phyloP scores from a whole-genome alignment of 1,140 invertebrate genomes.

The Pygmarrhopalites habei region DNA sequence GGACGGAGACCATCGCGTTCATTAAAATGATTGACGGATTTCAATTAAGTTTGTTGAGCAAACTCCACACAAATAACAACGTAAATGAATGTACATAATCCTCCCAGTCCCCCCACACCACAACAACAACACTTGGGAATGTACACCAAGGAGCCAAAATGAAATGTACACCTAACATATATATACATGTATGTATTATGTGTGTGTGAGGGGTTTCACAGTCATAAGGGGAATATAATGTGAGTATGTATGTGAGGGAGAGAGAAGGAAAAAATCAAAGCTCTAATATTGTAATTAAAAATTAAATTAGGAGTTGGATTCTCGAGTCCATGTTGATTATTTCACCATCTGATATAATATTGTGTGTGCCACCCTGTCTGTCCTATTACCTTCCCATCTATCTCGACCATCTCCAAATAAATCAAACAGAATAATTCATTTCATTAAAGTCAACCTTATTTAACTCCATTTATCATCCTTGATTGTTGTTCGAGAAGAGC shows the following conservation, averaged over 20 bases:
- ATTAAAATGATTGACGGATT: conserved; percentile 34
- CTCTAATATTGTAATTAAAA: conserved; percentile 17
- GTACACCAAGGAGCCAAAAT: too few relatives aligned
- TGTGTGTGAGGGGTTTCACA: too few relatives aligned
- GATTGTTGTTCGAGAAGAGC: not conserved
- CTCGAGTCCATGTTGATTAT: conserved; percentile 9
- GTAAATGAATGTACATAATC: too few relatives aligned
- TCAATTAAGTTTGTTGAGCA: conserved; percentile 37
- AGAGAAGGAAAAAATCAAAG: conserved; percentile 2
- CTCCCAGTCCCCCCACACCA: too few relatives aligned
- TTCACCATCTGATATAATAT: conserved; percentile 10
- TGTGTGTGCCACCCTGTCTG: conserved; percentile 9
- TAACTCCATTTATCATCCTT: conserved; percentile 11
- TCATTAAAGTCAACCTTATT: conserved; percentile 9
- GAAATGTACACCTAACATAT: too few relatives aligned
- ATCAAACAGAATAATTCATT: conserved; percentile 8
- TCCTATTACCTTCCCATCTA: conserved; percentile 2
- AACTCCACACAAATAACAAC: conserved; percentile 28
- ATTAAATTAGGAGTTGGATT: conserved; percentile 11
- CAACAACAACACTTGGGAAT: too few relatives aligned
- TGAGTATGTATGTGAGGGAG: too few relatives aligned
- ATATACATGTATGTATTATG: too few relatives aligned
- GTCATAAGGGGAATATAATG: too few relatives aligned
- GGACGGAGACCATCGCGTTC: conserved; percentile 2
- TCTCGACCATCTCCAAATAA: conserved; percentile 7